phyloP scores from a whole-genome alignment of 2,888 invertebrate genomes.

The Poecilus cupreus region DNA sequence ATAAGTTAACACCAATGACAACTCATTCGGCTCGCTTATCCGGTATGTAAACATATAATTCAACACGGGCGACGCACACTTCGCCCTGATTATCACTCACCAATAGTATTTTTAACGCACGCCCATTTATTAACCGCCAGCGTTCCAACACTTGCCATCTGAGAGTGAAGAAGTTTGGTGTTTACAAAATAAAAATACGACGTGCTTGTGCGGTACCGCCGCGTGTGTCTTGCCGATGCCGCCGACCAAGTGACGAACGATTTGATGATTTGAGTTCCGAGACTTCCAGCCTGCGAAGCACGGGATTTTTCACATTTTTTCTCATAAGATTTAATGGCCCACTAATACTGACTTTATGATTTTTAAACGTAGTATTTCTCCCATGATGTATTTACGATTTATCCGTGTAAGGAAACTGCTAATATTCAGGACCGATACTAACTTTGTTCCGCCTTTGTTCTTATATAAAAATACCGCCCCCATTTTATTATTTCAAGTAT shows the following conservation, averaged over 20 bases:
- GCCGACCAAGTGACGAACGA: conserved; percentile 26
- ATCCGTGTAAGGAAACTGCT: neutral
- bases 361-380: conserved; percentile 28
- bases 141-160: no score
- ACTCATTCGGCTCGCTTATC: conserved; percentile 49
- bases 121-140: conserved; percentile 48
- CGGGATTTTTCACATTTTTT: conserved; percentile 32
- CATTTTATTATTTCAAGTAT: no score
- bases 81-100: conserved; percentile 52
- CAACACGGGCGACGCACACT: conserved; percentile 47
- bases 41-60: conserved; percentile 59
- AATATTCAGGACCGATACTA: no score
- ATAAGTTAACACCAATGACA: conserved; percentile 52
- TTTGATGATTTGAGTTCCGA: conserved; percentile 19
- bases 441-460: no score
- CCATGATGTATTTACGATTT: conserved; percentile 17
- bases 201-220: conserved; percentile 21
- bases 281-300: neutral
- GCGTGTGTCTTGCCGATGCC: neutral
- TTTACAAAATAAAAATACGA: conserved; percentile 56
- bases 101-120: conserved; percentile 55
- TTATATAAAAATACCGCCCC: no score
- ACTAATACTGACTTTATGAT: conserved; percentile 35
- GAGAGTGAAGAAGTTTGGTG: conserved; percentile 31
- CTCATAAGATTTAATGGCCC: conserved; percentile 8